phyloP scores from a whole-genome alignment of 2,797 vertebrate genomes.

The Phalanger gymnotis region DNA sequence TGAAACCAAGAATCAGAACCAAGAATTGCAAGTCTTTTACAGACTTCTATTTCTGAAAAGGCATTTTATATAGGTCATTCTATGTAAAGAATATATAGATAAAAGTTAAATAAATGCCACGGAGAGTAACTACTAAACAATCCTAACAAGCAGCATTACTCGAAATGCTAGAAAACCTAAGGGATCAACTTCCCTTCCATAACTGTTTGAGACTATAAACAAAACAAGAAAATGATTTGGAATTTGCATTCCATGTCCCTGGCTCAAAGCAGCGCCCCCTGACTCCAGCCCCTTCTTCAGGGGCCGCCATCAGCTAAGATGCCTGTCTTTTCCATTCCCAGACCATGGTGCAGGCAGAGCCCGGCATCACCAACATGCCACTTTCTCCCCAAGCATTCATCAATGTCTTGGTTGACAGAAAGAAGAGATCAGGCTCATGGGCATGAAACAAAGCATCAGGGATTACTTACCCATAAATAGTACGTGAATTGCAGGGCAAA shows the following conservation, averaged over 20 bases:
- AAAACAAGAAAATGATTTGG: conserved; percentile 45
- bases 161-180: not conserved
- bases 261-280: not conserved
- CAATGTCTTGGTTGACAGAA: not conserved
- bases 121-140: conserved; percentile 4
- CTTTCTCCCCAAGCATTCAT: not conserved
- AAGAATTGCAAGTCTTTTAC: not conserved
- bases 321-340: too few relatives aligned
- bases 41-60: not conserved
- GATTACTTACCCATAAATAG: conserved; percentile 97
- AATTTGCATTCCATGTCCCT: conserved; percentile 1
- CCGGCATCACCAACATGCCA: not conserved
- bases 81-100: conserved; percentile 4
- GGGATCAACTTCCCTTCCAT: not conserved
- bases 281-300: not conserved
- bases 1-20: not conserved
- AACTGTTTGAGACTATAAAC: not conserved
- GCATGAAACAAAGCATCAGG: conserved; percentile 55
- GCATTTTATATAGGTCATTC: not conserved
- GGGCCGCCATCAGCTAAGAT: not conserved
- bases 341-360: not conserved
- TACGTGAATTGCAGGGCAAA: conserved; percentile 99
- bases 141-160: not conserved
- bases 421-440: not conserved
- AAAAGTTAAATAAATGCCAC: not conserved